phyloP scores from a whole-genome alignment of 2,888 invertebrate species.

The Noctua comes region DNA sequence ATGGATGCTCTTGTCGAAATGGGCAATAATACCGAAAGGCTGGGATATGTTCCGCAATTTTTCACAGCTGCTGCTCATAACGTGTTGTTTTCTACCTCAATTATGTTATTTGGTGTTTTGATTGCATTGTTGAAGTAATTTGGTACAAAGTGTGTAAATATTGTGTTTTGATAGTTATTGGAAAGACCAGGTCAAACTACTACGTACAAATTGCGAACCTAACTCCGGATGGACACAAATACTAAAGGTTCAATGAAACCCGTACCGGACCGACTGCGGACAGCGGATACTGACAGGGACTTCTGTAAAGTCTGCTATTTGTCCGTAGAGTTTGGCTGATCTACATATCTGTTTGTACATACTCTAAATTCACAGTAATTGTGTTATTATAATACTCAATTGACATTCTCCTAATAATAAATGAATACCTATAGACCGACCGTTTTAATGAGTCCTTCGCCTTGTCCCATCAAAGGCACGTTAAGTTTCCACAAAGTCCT shows the following conservation, averaged over 20 bases:
- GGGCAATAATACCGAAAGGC: conserved; percentile 77
- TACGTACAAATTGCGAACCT: neutral
- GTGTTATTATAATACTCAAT: conserved; percentile 10
- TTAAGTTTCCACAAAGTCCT: too few species aligned
- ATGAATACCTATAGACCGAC: neutral
- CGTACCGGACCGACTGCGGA: neutral
- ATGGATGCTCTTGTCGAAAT: conserved; percentile 89
- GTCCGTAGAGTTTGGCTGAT: neutral
- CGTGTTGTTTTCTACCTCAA: conserved; percentile 64
- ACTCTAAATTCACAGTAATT: neutral
- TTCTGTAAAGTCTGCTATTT: neutral
- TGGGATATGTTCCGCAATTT: conserved; percentile 69
- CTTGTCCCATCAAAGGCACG: too few species aligned
- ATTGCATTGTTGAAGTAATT: conserved; percentile 43
- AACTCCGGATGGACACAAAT: neutral
- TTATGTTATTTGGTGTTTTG: conserved; percentile 64
- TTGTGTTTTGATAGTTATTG: neutral
- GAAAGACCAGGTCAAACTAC: neutral
- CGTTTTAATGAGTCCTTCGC: too few species aligned
- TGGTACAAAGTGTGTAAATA: neutral
- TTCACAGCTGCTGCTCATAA: conserved; percentile 47
- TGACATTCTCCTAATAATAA: neutral
- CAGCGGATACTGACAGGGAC: neutral
- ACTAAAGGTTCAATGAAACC: neutral
- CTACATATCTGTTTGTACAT: neutral